Percentiles rank a stretch among this genome's conserved stretches.
These are phyloP conservation scores for Galeruca laticollis DNA, from an alignment of 2,888 invertebrate genomes.

Conservation along the genomic window DNA sequence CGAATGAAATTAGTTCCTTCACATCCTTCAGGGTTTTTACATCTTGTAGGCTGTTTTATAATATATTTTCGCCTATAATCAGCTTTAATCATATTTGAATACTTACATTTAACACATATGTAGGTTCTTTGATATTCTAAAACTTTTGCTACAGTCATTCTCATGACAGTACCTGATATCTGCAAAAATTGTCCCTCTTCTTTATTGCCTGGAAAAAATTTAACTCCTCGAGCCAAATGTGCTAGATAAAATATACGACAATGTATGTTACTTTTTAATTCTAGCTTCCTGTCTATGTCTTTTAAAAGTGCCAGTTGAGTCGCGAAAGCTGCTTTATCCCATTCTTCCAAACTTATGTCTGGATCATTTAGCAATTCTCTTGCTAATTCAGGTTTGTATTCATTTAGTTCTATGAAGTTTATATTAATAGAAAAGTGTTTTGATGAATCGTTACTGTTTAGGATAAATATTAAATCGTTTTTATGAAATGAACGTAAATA, in stretches of 20 bases:
- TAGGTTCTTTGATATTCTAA: conserved; percentile 81
- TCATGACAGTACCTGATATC: conserved; percentile 82
- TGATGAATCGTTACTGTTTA: conserved; percentile 71
- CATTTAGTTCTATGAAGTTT: conserved; percentile 79
- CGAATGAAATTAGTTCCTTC: conserved; percentile 70
- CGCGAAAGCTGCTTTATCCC: conserved; percentile 73
- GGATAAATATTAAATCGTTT: conserved; percentile 73
- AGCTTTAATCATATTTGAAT: conserved; percentile 75
- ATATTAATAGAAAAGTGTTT: conserved; percentile 77
- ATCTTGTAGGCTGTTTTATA: conserved; percentile 68
- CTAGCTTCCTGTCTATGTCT: conserved; percentile 61
- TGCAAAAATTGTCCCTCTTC: conserved; percentile 81
- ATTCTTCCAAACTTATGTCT: conserved; percentile 72
- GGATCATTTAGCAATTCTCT: conserved; percentile 77
- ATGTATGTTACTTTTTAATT: conserved; percentile 73
- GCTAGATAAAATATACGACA: conserved; percentile 74
- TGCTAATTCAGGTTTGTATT: conserved; percentile 76
- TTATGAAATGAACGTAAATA: conserved; percentile 74
- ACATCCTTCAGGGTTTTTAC: conserved; percentile 72
- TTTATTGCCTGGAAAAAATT: conserved; percentile 76
- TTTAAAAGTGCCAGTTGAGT: conserved; percentile 72
- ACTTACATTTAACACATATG: conserved; percentile 82
- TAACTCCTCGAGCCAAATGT: conserved; percentile 16
- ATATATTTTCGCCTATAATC: conserved; percentile 71
- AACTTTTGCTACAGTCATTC: conserved; percentile 81